These are phyloP conservation scores for Orussus abietinus DNA, from an alignment of 1,140 invertebrate species.

Conservation along the genomic window DNA sequence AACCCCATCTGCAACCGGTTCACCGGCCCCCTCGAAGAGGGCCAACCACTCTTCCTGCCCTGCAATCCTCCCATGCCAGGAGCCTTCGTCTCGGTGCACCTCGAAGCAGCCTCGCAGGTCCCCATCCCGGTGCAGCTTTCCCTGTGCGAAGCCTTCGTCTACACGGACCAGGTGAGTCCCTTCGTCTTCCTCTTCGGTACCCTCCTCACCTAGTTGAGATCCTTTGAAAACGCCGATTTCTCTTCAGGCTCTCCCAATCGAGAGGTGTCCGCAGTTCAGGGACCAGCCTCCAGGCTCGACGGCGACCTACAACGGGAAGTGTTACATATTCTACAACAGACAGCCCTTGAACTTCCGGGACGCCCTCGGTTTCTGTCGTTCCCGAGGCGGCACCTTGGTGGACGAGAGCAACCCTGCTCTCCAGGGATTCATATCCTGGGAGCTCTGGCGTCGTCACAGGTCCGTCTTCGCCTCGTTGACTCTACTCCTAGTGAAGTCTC, in stretches of 20 bases:
- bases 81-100: constrained; percentile 87
- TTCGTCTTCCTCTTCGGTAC: not conserved
- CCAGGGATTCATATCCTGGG: constrained; percentile 93
- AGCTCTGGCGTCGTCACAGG: constrained; percentile 85
- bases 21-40: constrained; percentile 81
- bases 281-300: constrained; percentile 89
- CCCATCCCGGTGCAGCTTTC: constrained; percentile 70
- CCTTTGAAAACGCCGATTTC: no score
- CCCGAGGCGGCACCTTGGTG: constrained; percentile 75
- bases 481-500: constrained; percentile 9
- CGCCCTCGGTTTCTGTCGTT: constrained; percentile 75
- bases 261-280: constrained; percentile 86
- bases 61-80: constrained; percentile 94
- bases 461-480: constrained; percentile 30
- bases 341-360: constrained; percentile 80
- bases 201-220: no score
- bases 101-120: constrained; percentile 61
- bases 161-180: constrained; percentile 76
- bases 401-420: constrained; percentile 92
- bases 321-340: constrained; percentile 91
- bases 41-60: constrained; percentile 85
- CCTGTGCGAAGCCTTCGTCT: constrained; percentile 94
- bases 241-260: constrained; percentile 77
- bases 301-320: constrained; percentile 93
- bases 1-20: constrained; percentile 92